These are phyloP conservation scores for Acrocephalus scirpaceus DNA, from an alignment of 2,797 vertebrate genomes.

Conservation along the genomic window DNA sequence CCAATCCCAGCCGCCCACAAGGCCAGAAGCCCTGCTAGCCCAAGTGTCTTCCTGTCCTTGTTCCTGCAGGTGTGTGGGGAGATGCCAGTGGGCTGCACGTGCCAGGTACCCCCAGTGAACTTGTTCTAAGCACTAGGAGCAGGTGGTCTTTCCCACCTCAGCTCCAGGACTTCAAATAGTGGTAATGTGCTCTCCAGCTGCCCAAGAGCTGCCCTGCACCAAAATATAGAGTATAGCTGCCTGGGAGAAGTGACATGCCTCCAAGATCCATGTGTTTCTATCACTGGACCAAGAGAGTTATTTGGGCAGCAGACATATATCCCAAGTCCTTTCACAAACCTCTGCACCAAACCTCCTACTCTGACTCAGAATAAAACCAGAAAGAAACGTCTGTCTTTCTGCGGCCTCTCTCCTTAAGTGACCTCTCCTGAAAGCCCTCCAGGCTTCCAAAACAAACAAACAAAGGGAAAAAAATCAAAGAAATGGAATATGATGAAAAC, in stretches of 20 bases:
- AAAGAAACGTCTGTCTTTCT: background rate
- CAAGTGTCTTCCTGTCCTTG: rapidly evolving
- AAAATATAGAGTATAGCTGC: background rate
- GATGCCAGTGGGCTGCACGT: rapidly evolving
- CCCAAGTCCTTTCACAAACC: background rate
- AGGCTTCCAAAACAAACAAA: slow-evolving; percentile 7
- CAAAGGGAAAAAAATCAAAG: background rate
- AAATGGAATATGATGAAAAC: slow-evolving; percentile 14
- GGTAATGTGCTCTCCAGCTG: background rate
- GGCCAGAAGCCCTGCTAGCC: background rate
- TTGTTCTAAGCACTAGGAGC: background rate
- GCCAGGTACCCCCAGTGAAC: background rate
- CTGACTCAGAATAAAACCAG: slow-evolving; percentile 1
- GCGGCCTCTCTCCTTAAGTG: background rate
- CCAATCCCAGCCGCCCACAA: background rate
- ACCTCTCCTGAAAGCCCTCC: slow-evolving; percentile 2
- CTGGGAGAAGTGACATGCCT: background rate
- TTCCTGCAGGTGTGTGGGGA: background rate
- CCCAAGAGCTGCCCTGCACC: background rate
- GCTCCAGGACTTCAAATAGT: background rate
- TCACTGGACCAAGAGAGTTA: background rate
- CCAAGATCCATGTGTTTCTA: background rate
- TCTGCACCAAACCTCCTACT: background rate
- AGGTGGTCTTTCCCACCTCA: background rate
- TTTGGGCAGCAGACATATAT: background rate